These are phyloP conservation scores for Adineta ricciae DNA, from an alignment of 2,888 invertebrate species.

Conservation along the genomic window DNA sequence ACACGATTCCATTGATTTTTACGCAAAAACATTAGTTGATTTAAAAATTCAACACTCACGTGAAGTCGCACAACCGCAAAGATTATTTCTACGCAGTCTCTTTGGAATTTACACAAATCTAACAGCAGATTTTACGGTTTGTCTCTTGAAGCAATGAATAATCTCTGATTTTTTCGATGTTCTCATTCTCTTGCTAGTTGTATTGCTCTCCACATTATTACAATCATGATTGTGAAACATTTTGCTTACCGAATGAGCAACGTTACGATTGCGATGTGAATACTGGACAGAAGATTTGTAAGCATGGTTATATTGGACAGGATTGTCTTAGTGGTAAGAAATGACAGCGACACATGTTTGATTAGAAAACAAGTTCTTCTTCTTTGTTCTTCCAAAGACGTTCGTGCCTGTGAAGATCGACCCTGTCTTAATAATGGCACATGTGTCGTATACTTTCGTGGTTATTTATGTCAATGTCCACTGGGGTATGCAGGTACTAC, in stretches of 20 bases:
- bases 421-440: conserved; percentile 31
- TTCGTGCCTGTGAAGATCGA: conserved; percentile 26
- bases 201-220: conserved; percentile 29
- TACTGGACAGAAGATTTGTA: conserved; percentile 28
- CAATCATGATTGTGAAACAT: conserved; percentile 23
- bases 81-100: conserved; percentile 23
- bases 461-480: conserved; percentile 30
- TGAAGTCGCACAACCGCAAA: conserved; percentile 1
- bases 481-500: conserved; percentile 25
- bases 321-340: conserved; percentile 30
- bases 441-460: conserved; percentile 21
- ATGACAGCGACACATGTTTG: background rate
- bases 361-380: no score
- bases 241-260: conserved; percentile 7
- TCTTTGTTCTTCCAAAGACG: background rate
- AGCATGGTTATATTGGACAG: conserved; percentile 22
- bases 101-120: conserved; percentile 30
- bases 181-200: background rate
- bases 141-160: background rate
- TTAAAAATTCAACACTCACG: background rate
- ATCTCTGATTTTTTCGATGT: background rate
- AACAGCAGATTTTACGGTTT: conserved; percentile 16
- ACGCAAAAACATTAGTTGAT: conserved; percentile 24
- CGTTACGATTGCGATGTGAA: conserved; percentile 23
- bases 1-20: conserved; percentile 28